Evolutionary conservation across 2,888 invertebrate genomes (phyloP), one percentile per base, ranked within the genome.

Genomic region (Idaea dimidiata): DNA sequence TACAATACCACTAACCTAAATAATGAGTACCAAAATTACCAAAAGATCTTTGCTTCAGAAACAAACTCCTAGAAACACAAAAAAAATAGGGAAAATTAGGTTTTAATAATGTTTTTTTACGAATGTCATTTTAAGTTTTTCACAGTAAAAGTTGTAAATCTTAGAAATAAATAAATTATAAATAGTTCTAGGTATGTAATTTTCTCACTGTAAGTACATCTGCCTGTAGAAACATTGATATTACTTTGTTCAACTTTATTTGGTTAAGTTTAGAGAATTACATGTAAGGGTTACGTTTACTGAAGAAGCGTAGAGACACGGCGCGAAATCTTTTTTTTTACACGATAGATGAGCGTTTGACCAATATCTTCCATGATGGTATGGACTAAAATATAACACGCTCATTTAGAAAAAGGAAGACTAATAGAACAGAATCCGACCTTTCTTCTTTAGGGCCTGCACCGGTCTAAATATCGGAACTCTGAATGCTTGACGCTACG

Each of bases 91-190:
- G 85, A 84, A 76, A 70, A 74, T 79, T 76, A 74, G 70, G 67
- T 43, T 43, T 66, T 62, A 64, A 66, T 55, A 83, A 84, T 82
- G 75, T 88, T 88, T 66, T 88, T 87, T 75, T 88, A 88, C 82
- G 80, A 77, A 74, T 43, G 2, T 14, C 43, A 43, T 43, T 43
- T 43, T 43, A 43, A 43, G 14, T 43, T 43, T 43, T 43, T 43
- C 43, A 43, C 43, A 43, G 43, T 43, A 14, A 56, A 63, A 64
- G 63, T 62, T 72, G 68, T 72, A 70, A 69, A 67, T 60, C 68
- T 66, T 71, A 72, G 71, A 70, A 68, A 72, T 72, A 70, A 71
- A 62, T 62, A 60, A 61, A 61, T 67, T 43, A 43, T 43, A 43
- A 43, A 43, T 43, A 43, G 14, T 43, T 10, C 43, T 43, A 59